Conservation (phyloP, 2,888 invertebrate species). For the Nemotelus pantherinus region DNA sequence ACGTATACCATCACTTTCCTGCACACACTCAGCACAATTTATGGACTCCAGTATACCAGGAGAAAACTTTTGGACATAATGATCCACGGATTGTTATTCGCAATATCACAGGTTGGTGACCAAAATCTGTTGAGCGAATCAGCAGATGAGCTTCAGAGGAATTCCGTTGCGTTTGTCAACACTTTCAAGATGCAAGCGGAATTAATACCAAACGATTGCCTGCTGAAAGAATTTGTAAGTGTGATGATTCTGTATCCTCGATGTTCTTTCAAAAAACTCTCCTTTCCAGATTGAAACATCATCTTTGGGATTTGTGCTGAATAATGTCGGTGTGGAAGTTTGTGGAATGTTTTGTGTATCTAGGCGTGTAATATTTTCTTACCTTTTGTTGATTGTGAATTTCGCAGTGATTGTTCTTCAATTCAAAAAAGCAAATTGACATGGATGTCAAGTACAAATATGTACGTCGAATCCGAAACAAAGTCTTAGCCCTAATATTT, state of each 20-base stretch:
- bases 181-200: neutral
- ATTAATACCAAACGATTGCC: neutral
- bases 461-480: too few relatives aligned
- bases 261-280: neutral
- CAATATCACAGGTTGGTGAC: neutral
- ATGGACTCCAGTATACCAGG: neutral
- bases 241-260: neutral
- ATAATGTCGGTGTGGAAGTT: neutral
- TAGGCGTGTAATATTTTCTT: neutral
- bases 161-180: neutral
- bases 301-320: neutral
- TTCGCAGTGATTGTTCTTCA: neutral
- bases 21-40: neutral
- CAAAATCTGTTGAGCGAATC: neutral
- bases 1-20: neutral
- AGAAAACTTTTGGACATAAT: neutral
- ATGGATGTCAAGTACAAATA: too few relatives aligned
- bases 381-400: neutral
- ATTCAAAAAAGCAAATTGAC: too few relatives aligned
- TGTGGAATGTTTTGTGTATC: constrained; percentile 12
- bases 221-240: neutral
- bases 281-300: neutral
- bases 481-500: too few relatives aligned
- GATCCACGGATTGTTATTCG: neutral
- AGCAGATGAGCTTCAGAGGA: neutral